phyloP scores from a whole-genome alignment of 1,140 invertebrate genomes.

The Dufourea novaeangliae region DNA sequence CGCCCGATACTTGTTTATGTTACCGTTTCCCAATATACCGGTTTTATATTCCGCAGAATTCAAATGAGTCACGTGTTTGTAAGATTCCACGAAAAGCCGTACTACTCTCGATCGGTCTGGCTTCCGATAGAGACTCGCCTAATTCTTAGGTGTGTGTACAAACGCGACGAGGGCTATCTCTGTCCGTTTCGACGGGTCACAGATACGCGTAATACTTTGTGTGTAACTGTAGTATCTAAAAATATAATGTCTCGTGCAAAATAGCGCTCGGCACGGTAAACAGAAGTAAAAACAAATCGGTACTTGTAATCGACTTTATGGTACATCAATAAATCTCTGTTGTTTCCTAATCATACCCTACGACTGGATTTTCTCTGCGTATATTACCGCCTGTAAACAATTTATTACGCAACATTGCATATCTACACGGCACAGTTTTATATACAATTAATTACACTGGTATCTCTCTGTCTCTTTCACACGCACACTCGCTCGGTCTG shows the following conservation, averaged over 20 bases:
- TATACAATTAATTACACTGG: constrained; percentile 63
- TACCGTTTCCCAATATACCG: no score
- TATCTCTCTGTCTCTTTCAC: constrained; percentile 3
- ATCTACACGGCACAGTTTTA: constrained; percentile 60
- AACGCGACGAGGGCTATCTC: constrained; percentile 6
- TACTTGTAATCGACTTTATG: constrained; percentile 20
- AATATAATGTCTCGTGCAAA: not conserved
- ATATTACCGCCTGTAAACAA: constrained; percentile 3
- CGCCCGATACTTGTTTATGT: no score
- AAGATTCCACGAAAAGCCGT: no score
- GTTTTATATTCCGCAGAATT: no score
- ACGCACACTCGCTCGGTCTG: no score
- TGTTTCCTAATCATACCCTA: constrained; percentile 12
- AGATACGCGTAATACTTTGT: not conserved
- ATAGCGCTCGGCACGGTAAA: not conserved
- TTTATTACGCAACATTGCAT: constrained; percentile 54
- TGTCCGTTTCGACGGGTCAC: not conserved
- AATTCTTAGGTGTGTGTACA: constrained; percentile 5
- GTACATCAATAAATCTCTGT: constrained; percentile 32
- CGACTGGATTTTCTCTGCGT: no score
- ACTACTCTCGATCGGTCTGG: not conserved
- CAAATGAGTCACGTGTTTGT: no score
- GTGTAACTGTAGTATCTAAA: constrained; percentile 13
- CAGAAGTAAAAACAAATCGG: not conserved
- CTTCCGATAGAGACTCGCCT: not conserved